Evolutionary conservation across 2,888 invertebrate species (phyloP), one percentile per base, ranked within the genome.

Genomic region (Venustoraphidia nigricollis): DNA sequence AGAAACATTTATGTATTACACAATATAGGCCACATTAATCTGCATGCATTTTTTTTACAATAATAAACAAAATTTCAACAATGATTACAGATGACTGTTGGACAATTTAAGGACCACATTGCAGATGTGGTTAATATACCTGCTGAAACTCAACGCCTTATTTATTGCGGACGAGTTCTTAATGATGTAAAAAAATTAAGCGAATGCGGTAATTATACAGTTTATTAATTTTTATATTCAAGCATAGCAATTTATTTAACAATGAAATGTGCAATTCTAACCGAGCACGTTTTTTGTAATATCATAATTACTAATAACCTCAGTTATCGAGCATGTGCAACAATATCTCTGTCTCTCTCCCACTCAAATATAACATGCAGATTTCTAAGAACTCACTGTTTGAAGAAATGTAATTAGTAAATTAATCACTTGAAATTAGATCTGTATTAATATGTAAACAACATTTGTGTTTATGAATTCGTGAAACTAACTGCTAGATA

Each of bases 141-240:
- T 27, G 80, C 83, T 8, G 83, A 83, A 52, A 79, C 83, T 44
- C 95, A 95, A 64, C 77, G 95, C 50, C 77, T 96, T 38, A 96
- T 96, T 57, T 95, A 90, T 64, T 90, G 90, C 63, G 96, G 96
- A n/a, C 75, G 90, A 65, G 92, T 95, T 34, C 70, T 96, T 45
- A 84, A 86, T 60, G 90, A 96, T 71, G 89, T 87, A 10, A 85
- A 83, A 56, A 83, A 79, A 60, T 73, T 96, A 34, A 76, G 78
- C 53, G 90, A 93, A 62, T 91, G 87, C 68, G 87, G 90, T 87
- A 72, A 64, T 66, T 61, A 51, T 41, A 34, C 50, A 45, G 49
- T 6, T 37, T 42, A 39, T 17, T 34, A 41, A 40, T 47, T 50
- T 36, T 44, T 39, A 39, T 44, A 35, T 45, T 41, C 17, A 9